Base-by-base conservation (phyloP, 2,113 vertebrate genomes). In the Poeciliopsis turrubarensis region DNA sequence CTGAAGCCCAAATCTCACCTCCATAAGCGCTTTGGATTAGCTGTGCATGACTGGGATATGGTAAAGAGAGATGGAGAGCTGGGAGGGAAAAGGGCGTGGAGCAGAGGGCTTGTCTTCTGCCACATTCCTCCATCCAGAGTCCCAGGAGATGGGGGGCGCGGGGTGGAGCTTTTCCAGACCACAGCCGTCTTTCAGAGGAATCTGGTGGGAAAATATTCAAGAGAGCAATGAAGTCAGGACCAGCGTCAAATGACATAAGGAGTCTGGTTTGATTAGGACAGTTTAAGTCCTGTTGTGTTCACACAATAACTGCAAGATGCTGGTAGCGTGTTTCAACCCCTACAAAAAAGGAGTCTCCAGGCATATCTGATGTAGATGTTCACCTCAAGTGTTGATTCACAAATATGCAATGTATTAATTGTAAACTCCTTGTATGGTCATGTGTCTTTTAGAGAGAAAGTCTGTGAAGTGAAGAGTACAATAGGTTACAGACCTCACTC, bases 101-200 rank as follows among this genome's bases (percentile, higher is more conserved):
- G 68, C 75, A 17, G 14, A 75, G 44, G 73, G 39, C 81, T 80
- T 19, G 79, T 80, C 83, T 74, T 80, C 78, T 68, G 81, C 84
- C 73, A 83, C 87, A 93, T 93, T 93, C 90, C 84, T 89, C 77
- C 81, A 88, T 83, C 81, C 67, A 13, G 64, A 70, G 78, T 92
- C 90, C 86, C 89, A 75, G 27, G 80, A 82, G 90, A 89, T 69
- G 77, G 75, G 72, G 75, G 67, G 77, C 11, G 32, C 0, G 41
- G 71, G 61, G 39, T 63, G 67, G 87, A 86, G 79, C 65, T 77
- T 82, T 84, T 86, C 87, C 85, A 91, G 89, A 90, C 89, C 83
- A 19, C 82, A 87, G 87, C 86, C 72, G 69, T 88, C 86, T 89
- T 65, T 83, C 84, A 71, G 1, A 71, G 79, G 57, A 88, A 83